Conservation (phyloP, 2,888 invertebrate species). For the Incurvaria masculella region DNA sequence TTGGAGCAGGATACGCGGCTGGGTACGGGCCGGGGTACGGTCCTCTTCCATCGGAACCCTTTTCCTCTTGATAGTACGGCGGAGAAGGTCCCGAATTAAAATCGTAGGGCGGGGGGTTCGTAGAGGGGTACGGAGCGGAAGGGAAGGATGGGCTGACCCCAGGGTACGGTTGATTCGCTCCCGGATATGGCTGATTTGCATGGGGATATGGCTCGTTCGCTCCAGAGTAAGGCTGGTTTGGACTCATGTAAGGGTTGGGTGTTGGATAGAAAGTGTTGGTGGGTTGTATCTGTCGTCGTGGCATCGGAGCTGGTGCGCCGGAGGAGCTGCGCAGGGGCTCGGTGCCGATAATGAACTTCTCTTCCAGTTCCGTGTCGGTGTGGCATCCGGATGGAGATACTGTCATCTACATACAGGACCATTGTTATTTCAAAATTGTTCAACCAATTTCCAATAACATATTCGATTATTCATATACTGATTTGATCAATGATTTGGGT, state of each 20-base stretch:
- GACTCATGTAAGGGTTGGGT: conserved; percentile 17
- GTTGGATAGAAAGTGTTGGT: conserved; percentile 6
- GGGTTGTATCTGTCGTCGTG: conserved; percentile 24
- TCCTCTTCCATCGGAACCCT: too few species aligned
- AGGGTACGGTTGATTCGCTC: conserved; percentile 19
- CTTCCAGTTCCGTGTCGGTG: conserved; percentile 21
- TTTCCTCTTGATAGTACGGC: too few species aligned
- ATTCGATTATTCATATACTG: not conserved
- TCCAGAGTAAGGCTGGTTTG: conserved; percentile 16
- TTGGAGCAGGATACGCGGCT: too few species aligned
- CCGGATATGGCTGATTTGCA: conserved; percentile 13
- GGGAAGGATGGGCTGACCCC: conserved; percentile 7
- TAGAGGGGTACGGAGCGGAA: not conserved
- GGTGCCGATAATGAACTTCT: conserved; percentile 29
- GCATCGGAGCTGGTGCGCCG: conserved; percentile 14
- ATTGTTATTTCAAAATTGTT: too few species aligned
- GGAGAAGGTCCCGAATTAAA: conserved; percentile 13
- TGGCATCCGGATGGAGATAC: conserved; percentile 32
- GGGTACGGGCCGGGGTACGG: too few species aligned
- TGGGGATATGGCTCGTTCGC: conserved; percentile 15
- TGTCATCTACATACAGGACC: conserved; percentile 24
- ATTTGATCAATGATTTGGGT: not conserved
- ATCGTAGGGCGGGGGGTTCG: conserved; percentile 5
- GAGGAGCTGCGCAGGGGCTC: conserved; percentile 29
- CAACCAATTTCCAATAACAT: not conserved